phyloP scores from a whole-genome alignment of 2,888 invertebrate species.

The Patella depressa region DNA sequence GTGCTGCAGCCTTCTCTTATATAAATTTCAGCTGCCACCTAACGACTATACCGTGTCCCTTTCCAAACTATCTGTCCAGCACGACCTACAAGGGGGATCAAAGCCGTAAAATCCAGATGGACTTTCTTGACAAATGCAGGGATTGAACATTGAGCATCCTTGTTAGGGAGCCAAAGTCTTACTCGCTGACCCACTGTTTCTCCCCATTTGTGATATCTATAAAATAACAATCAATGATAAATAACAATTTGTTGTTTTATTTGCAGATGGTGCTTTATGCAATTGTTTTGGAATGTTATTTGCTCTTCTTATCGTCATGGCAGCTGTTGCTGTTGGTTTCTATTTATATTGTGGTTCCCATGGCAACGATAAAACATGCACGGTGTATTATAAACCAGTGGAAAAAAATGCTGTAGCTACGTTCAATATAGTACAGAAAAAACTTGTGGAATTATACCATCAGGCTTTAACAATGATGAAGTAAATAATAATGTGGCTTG shows the following conservation, averaged over 20 bases:
- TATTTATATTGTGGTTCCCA: slow-evolving; percentile 31
- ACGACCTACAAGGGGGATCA: too few species aligned
- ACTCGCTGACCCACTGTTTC: too few species aligned
- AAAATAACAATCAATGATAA: background rate
- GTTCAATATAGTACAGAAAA: background rate
- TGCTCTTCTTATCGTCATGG: slow-evolving; percentile 24
- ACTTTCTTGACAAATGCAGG: too few species aligned
- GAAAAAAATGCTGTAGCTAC: slow-evolving; percentile 9
- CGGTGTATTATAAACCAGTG: slow-evolving; percentile 19
- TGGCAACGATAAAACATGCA: slow-evolving; percentile 23
- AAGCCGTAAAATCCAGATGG: too few species aligned
- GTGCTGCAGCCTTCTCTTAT: too few species aligned
- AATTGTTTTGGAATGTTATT: slow-evolving; percentile 28
- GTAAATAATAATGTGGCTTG: background rate
- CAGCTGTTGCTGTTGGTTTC: slow-evolving; percentile 29
- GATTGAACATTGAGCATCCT: too few species aligned
- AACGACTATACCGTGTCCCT: too few species aligned
- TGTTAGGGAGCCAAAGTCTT: too few species aligned
- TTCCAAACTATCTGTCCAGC: too few species aligned
- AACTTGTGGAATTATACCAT: background rate
- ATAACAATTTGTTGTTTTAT: background rate
- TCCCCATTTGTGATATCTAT: too few species aligned
- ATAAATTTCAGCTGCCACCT: too few species aligned
- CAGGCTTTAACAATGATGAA: background rate
- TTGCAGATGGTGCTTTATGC: slow-evolving; percentile 21